Conservation (phyloP, 2,113 vertebrate species). For the Phoxinus phoxinus region DNA sequence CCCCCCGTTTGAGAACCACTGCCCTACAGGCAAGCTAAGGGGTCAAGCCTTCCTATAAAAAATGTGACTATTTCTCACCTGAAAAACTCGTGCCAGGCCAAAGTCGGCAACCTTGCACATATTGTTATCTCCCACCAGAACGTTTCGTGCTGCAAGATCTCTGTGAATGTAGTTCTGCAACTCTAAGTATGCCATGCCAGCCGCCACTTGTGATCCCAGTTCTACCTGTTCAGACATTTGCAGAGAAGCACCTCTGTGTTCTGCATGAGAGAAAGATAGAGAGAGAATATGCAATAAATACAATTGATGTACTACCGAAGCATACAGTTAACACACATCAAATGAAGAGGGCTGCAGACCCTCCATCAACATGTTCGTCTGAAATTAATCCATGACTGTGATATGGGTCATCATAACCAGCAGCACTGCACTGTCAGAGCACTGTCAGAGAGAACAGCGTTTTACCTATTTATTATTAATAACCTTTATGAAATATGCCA, state of each 20-base stretch:
- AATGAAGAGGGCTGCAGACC: background rate
- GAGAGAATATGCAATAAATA: background rate
- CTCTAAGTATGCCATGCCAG: conserved; percentile 95
- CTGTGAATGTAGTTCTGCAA: conserved; percentile 94
- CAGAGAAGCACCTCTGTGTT: conserved; percentile 67
- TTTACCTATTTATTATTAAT: background rate
- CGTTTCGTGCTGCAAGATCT: conserved; percentile 94
- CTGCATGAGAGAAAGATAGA: conserved; percentile 56
- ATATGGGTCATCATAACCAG: too few species aligned
- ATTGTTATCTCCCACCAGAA: conserved; percentile 93
- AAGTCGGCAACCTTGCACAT: conserved; percentile 98
- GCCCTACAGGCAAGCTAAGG: background rate
- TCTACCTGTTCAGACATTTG: conserved; percentile 81
- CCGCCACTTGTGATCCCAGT: conserved; percentile 91
- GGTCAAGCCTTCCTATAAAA: background rate
- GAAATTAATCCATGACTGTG: too few species aligned
- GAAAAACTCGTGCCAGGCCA: conserved; percentile 93
- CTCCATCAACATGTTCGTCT: too few species aligned
- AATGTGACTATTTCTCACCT: conserved; percentile 72
- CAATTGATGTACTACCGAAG: too few species aligned
- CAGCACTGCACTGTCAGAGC: too few species aligned
- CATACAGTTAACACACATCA: background rate
- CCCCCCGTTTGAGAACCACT: background rate
- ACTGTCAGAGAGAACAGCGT: too few species aligned
- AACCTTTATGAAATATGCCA: background rate